Evolutionary conservation across 2,888 invertebrate species (phyloP), one percentile per base, ranked within the genome.

Genomic region (Heliconius ismenius): DNA sequence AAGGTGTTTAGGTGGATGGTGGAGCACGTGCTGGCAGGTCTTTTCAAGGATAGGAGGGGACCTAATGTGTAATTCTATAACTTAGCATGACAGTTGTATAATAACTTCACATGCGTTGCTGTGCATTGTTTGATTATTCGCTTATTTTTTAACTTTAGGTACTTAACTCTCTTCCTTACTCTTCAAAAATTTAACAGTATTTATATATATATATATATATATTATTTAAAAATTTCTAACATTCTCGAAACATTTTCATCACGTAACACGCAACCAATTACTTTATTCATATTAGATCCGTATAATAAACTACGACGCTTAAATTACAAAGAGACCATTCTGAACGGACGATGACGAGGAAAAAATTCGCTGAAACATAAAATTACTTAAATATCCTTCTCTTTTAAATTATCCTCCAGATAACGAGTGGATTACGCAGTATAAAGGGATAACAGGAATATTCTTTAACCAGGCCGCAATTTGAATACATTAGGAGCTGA

Each of bases 401-500:
- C 74, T 76, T 84, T 83, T 84, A 86, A 87, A 87, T 88, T 86
- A 87, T 83, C 84, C 82, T 79, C 80, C 82, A 84, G 83, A 84
- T 86, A 86, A 88, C 88, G 87, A 86, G 86, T 81, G 85, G 86
- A 87, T 89, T 87, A 86, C 81, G 82, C 80, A 83, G 83, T 82
- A 82, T 82, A 82, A 83, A 81, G 82, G 83, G 81, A 84, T 83
- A 84, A 83, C 84, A 85, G 87, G 86, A 86, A 86, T 85, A 86
- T 86, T 83, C 85, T 83, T 81, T 80, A 81, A 81, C 83, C 76
- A 76, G 76, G 79, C 83, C 81, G 84, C 87, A 87, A 90, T 89
- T 89, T 89, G 86, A 88, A 89, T 90, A 87, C 85, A 88, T 89
- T 89, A 87, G 80, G 81, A 76, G 81, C 82, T 85, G 84, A 87